phyloP scores from a whole-genome alignment of 2,888 invertebrate species.

The Camponotus fellah region DNA sequence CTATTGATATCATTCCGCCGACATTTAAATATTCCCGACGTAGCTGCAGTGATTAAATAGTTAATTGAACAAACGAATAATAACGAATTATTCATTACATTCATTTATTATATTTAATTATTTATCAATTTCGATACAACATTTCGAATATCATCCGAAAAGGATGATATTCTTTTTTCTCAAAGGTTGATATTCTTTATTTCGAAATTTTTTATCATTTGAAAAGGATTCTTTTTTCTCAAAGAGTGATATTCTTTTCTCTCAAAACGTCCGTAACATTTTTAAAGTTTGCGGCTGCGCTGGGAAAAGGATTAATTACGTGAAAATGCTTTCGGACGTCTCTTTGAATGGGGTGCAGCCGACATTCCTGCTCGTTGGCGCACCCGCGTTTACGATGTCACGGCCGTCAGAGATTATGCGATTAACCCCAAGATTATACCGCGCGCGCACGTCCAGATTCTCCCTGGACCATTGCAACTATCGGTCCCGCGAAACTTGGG shows the following conservation, averaged over 20 bases:
- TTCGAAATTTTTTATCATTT: neutral
- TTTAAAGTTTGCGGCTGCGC: neutral
- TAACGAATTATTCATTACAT: neutral
- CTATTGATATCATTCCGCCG: neutral
- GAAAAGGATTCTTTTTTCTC: neutral
- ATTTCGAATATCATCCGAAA: neutral
- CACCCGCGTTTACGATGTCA: slow-evolving; percentile 46
- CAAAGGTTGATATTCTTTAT: too few relatives aligned
- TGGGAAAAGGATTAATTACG: slow-evolving; percentile 36
- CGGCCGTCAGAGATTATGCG: slow-evolving; percentile 38
- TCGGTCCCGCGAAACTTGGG: slow-evolving; percentile 35
- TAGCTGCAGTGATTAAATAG: neutral
- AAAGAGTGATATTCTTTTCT: too few relatives aligned
- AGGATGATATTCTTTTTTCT: neutral
- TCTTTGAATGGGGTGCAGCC: slow-evolving; percentile 6
- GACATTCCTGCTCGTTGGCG: slow-evolving; percentile 6
- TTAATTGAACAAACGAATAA: slow-evolving; percentile 25
- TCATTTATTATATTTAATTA: neutral
- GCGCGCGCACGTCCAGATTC: neutral
- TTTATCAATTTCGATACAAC: neutral
- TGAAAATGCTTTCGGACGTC: slow-evolving; percentile 39
- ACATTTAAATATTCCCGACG: neutral
- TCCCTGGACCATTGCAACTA: neutral
- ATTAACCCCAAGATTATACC: slow-evolving; percentile 46
- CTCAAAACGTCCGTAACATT: neutral